These are phyloP conservation scores for Toxostoma redivivum DNA, from an alignment of 2,113 vertebrate species.

Conservation along the genomic window DNA sequence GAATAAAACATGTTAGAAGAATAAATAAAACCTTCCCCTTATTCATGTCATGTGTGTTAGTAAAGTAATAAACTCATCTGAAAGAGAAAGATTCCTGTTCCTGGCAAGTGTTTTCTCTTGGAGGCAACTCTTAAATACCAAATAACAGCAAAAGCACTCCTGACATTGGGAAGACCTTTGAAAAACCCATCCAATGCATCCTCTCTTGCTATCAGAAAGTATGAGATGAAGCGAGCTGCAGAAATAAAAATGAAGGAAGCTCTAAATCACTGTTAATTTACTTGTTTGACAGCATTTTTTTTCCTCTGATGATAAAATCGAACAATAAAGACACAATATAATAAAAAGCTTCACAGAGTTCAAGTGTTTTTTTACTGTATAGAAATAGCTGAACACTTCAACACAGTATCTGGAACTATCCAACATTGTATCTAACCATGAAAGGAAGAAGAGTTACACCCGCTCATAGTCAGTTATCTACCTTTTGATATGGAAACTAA, in stretches of 20 bases:
- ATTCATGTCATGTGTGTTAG: not conserved
- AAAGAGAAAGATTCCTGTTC: not conserved
- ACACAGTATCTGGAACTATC: not conserved
- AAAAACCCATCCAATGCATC: not conserved
- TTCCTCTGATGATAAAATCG: not conserved
- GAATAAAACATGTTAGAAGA: not conserved
- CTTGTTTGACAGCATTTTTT: conserved; percentile 14
- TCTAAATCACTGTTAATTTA: conserved; percentile 37
- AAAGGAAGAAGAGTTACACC: not conserved
- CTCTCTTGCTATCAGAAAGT: not conserved
- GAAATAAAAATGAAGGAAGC: conserved; percentile 6
- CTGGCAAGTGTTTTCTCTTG: not conserved
- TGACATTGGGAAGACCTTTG: not conserved
- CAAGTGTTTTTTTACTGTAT: not conserved
- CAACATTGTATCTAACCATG: not conserved
- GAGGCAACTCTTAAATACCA: not conserved
- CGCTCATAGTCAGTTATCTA: not conserved
- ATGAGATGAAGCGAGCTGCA: not conserved
- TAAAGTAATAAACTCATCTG: not conserved
- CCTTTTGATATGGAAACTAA: not conserved
- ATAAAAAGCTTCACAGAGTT: not conserved
- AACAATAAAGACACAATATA: not conserved
- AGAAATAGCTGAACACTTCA: not conserved
- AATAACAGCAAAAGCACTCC: not conserved
- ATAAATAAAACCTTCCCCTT: not conserved